phyloP scores from a whole-genome alignment of 2,113 vertebrate genomes.

The Urocitellus parryii region DNA sequence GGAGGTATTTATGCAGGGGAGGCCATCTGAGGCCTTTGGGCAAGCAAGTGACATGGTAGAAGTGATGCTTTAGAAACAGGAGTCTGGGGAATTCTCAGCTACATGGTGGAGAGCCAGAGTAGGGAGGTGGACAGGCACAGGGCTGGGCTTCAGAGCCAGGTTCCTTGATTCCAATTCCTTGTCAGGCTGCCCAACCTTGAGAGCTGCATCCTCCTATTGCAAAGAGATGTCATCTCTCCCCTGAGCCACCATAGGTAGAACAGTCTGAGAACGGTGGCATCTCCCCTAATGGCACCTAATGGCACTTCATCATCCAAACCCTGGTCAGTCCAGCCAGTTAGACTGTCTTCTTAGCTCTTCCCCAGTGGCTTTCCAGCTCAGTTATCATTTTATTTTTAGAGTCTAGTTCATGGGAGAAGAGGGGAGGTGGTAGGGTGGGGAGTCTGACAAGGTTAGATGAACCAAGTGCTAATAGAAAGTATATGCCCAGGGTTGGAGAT shows the following conservation, averaged over 20 bases:
- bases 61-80: neutral
- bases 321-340: too few relatives aligned
- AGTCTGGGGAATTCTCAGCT: neutral
- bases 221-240: neutral
- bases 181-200: neutral
- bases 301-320: too few relatives aligned
- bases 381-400: slow-evolving; percentile 29
- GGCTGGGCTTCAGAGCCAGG: neutral
- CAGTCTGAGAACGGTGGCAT: neutral
- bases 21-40: neutral
- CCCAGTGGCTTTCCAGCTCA: too few relatives aligned
- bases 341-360: too few relatives aligned
- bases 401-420: neutral
- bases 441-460: neutral
- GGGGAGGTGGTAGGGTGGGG: neutral
- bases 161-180: neutral
- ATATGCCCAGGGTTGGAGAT: neutral
- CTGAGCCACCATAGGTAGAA: neutral
- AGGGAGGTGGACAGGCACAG: neutral
- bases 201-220: neutral
- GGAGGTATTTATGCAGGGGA: neutral
- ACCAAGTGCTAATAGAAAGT: neutral
- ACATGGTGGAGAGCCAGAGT: neutral
- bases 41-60: neutral
- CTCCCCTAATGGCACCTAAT: neutral